Conservation (phyloP, 2,888 invertebrate genomes). For the Drosophila fulvimacula region DNA sequence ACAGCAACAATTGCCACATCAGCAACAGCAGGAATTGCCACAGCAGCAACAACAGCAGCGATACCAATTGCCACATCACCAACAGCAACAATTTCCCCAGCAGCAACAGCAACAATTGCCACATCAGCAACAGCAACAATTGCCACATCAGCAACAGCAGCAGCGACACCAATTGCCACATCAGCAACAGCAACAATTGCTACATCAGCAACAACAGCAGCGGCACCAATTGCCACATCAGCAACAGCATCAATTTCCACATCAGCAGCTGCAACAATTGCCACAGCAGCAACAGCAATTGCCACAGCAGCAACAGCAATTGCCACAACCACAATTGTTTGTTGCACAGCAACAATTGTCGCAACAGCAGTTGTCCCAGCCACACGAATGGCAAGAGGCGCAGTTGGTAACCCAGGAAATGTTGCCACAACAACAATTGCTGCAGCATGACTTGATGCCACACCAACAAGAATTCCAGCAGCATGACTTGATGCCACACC, state of each 20-base stretch:
- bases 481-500: too few species aligned
- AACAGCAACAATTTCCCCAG: constrained; percentile 6
- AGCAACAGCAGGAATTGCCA: neutral
- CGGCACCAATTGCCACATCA: too few species aligned
- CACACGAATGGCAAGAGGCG: neutral
- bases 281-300: too few species aligned
- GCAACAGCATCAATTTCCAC: too few species aligned
- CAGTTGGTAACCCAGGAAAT: neutral
- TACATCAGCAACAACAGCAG: too few species aligned
- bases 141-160: neutral
- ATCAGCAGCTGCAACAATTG: too few species aligned
- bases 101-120: neutral
- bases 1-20: neutral
- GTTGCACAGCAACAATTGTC: neutral
- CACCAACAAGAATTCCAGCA: too few species aligned
- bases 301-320: too few species aligned
- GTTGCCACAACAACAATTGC: neutral
- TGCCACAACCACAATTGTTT: neutral
- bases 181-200: too few species aligned
- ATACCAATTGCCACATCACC: neutral
- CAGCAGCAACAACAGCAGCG: neutral
- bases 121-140: neutral
- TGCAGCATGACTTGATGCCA: neutral
- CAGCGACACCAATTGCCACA: neutral
- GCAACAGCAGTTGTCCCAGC: neutral